Conservation (phyloP, 2,888 invertebrate genomes). For the Cephus pygmeus region DNA sequence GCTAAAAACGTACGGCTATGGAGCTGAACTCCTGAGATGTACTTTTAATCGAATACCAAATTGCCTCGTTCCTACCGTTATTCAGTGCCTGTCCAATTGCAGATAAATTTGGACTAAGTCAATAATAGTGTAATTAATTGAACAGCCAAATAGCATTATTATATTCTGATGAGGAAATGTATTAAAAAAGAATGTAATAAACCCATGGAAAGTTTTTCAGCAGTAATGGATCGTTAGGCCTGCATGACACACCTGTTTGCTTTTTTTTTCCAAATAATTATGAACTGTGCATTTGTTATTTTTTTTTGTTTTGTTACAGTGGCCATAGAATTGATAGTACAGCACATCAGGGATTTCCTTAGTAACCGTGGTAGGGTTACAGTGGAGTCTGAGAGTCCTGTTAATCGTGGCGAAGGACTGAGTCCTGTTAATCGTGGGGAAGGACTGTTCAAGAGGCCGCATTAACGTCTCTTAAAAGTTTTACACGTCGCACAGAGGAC, state of each 20-base stretch:
- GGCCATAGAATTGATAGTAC: conserved; percentile 96
- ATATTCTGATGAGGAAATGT: conserved; percentile 3
- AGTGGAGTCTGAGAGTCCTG: conserved; percentile 51
- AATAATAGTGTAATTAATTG: conserved; percentile 13
- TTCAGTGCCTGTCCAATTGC: conserved; percentile 2
- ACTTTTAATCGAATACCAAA: not conserved
- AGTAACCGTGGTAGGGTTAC: conserved; percentile 69
- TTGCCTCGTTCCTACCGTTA: conserved; percentile 6
- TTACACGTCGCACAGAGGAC: not conserved
- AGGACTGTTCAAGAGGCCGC: conserved; percentile 57
- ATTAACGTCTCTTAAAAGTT: conserved; percentile 40
- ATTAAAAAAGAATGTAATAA: conserved; percentile 3
- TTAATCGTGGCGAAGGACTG: conserved; percentile 48
- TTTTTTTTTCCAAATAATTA: conserved; percentile 14
- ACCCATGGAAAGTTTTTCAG: conserved; percentile 8
- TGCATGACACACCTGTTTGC: conserved; percentile 6
- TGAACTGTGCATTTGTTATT: conserved; percentile 36
- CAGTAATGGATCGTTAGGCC: conserved; percentile 3
- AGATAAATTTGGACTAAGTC: conserved; percentile 8
- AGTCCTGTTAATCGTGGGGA: conserved; percentile 52
- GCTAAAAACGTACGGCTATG: not conserved
- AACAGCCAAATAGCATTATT: not conserved
- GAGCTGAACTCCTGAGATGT: not conserved
- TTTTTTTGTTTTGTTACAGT: conserved; percentile 75
- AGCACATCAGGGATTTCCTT: conserved; percentile 94